Evolutionary conservation across 2,113 vertebrate genomes (phyloP).

Genomic region (Cololabis saira): DNA sequence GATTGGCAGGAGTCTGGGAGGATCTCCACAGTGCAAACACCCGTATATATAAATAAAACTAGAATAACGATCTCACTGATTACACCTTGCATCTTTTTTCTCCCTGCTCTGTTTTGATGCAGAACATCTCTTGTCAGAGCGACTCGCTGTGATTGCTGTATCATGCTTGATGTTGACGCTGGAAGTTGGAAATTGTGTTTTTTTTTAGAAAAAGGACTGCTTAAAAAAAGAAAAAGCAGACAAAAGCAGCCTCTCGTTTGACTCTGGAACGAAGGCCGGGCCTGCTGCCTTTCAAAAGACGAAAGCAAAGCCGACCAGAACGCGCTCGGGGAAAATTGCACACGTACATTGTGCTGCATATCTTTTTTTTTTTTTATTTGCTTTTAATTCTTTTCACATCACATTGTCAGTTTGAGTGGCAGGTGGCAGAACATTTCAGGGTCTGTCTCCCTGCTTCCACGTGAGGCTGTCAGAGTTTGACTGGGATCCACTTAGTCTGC

Average conservation of each 20-base stretch:
- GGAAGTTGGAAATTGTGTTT: constrained; percentile 6
- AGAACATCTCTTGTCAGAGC: background rate
- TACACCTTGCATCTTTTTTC: constrained; percentile 4
- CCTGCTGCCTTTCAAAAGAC: constrained; percentile 15
- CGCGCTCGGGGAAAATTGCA: constrained; percentile 12
- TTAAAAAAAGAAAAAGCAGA: constrained; percentile 2
- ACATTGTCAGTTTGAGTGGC: constrained; percentile 82
- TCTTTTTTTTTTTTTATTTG: constrained; percentile 64
- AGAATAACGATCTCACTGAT: constrained; percentile 28
- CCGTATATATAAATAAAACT: constrained; percentile 7
- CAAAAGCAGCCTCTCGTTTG: constrained; percentile 15
- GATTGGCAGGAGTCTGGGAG: constrained; percentile 44
- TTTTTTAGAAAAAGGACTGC: background rate
- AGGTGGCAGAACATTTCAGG: constrained; percentile 83
- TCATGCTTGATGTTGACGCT: constrained; percentile 1
- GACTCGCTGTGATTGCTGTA: constrained; percentile 20
- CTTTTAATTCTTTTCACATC: constrained; percentile 79
- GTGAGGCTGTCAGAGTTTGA: constrained; percentile 79
- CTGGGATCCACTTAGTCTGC: constrained; percentile 77
- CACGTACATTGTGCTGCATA: constrained; percentile 35
- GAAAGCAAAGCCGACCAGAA: background rate
- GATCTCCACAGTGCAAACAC: background rate
- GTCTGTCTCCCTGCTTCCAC: constrained; percentile 76
- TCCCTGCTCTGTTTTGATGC: background rate
- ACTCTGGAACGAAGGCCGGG: constrained; percentile 22